Conservation (phyloP, 2,113 vertebrate species). For the Halcyon senegalensis region DNA sequence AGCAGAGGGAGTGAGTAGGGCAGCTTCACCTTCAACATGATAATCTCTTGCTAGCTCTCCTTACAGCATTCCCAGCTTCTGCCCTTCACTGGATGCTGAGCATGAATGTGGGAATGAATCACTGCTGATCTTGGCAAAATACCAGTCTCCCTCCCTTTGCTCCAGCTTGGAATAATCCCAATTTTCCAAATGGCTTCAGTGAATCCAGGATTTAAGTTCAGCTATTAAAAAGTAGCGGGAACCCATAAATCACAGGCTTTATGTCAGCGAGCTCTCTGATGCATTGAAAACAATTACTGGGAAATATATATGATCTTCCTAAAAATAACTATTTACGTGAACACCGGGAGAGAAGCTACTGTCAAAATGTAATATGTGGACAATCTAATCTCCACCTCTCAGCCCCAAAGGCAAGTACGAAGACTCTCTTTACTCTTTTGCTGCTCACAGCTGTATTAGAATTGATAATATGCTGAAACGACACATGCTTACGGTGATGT, state of each 20-base stretch:
- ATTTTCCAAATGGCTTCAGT: conserved; percentile 69
- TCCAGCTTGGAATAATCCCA: conserved; percentile 69
- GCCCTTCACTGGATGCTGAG: conserved; percentile 68
- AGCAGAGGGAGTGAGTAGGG: conserved; percentile 45
- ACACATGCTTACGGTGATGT: background rate
- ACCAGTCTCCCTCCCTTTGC: conserved; percentile 67
- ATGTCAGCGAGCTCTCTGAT: conserved; percentile 47
- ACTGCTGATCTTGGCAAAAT: conserved; percentile 71
- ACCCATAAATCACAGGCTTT: conserved; percentile 65
- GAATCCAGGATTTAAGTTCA: conserved; percentile 67
- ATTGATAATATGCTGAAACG: conserved; percentile 8
- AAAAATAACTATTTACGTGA: conserved; percentile 59
- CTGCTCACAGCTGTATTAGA: conserved; percentile 25
- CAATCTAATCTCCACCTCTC: conserved; percentile 4
- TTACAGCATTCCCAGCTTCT: conserved; percentile 66
- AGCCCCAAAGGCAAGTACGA: background rate
- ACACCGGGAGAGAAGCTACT: conserved; percentile 34
- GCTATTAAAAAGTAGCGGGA: conserved; percentile 64
- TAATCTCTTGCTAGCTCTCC: conserved; percentile 64
- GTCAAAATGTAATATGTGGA: background rate
- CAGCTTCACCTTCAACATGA: conserved; percentile 67
- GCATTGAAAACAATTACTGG: conserved; percentile 64
- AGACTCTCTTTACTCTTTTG: background rate
- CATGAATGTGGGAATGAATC: conserved; percentile 71
- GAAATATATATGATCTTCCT: conserved; percentile 57